A percentile compares a stretch with the other conserved stretches of the same genome.
Evolutionary conservation across 2,888 invertebrate genomes (phyloP).

Genomic region (Crocallis elinguaria): DNA sequence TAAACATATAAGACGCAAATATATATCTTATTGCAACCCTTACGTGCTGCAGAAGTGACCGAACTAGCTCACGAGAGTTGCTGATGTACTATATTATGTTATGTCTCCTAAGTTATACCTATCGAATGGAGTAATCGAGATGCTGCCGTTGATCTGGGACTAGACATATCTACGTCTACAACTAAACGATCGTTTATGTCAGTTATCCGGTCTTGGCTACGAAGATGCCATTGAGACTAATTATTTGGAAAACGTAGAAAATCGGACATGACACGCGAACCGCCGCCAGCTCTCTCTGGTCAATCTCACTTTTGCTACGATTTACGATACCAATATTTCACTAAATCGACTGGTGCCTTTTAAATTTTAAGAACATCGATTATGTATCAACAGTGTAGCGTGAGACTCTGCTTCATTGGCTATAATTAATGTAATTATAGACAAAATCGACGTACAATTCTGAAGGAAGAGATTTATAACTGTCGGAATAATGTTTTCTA

Average conservation of each 20-base stretch:
- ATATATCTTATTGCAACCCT: too few relatives aligned
- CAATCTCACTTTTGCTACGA: constrained; percentile 38
- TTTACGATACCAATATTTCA: constrained; percentile 30
- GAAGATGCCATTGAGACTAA: constrained; percentile 49
- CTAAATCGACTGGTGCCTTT: constrained; percentile 24
- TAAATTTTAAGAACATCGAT: constrained; percentile 4
- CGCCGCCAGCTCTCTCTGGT: constrained; percentile 42
- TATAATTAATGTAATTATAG: not conserved
- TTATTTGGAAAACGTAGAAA: constrained; percentile 64
- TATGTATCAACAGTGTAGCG: constrained; percentile 5
- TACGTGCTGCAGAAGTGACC: too few relatives aligned
- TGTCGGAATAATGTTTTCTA: not conserved
- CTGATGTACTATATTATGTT: too few relatives aligned
- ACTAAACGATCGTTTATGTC: constrained; percentile 37
- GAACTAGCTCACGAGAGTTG: too few relatives aligned
- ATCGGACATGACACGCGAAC: constrained; percentile 48
- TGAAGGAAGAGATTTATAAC: not conserved
- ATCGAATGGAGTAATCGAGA: constrained; percentile 3
- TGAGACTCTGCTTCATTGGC: constrained; percentile 11
- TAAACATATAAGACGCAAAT: too few relatives aligned
- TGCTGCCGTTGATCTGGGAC: constrained; percentile 12
- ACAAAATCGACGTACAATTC: not conserved
- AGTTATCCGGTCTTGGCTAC: constrained; percentile 41
- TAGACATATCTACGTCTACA: constrained; percentile 15
- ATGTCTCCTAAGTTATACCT: too few relatives aligned